phyloP scores from a whole-genome alignment of 2,888 invertebrate genomes.

The Ariolimax columbianus region DNA sequence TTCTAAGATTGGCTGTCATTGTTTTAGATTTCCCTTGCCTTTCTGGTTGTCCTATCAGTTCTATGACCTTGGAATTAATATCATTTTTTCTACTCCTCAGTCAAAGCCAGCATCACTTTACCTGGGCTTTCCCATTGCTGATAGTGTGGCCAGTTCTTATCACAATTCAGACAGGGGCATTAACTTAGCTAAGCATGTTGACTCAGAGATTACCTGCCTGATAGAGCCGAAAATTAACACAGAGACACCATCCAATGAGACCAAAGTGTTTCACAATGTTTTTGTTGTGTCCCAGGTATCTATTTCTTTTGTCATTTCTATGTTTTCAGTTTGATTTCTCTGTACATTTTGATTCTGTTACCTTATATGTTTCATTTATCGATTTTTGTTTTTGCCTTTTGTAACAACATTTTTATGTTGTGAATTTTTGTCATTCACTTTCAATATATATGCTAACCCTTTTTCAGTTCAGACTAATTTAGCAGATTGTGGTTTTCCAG shows the following conservation, averaged over 20 bases:
- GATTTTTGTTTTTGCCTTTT: not conserved
- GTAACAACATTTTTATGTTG: too few relatives aligned
- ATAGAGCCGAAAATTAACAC: constrained; percentile 13
- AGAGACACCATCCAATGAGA: constrained; percentile 20
- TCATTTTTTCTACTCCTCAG: not conserved
- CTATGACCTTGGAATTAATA: not conserved
- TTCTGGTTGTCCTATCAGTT: too few relatives aligned
- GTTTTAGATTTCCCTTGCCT: too few relatives aligned
- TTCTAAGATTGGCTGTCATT: too few relatives aligned
- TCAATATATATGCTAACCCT: too few relatives aligned
- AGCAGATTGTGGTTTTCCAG: too few relatives aligned
- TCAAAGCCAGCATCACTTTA: constrained; percentile 18
- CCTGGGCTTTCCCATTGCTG: not conserved
- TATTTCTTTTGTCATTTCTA: not conserved
- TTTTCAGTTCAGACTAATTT: too few relatives aligned
- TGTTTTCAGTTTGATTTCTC: not conserved
- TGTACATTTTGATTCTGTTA: not conserved
- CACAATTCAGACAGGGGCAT: not conserved
- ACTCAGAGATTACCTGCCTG: constrained; percentile 3
- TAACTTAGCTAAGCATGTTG: not conserved
- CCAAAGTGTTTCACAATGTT: constrained; percentile 48
- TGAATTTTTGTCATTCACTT: too few relatives aligned
- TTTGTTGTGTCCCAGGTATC: constrained; percentile 42
- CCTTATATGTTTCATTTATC: not conserved
- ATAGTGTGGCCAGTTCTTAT: not conserved